Conservation (phyloP, 2,797 vertebrate species). For the Podarcis lilfordi region DNA sequence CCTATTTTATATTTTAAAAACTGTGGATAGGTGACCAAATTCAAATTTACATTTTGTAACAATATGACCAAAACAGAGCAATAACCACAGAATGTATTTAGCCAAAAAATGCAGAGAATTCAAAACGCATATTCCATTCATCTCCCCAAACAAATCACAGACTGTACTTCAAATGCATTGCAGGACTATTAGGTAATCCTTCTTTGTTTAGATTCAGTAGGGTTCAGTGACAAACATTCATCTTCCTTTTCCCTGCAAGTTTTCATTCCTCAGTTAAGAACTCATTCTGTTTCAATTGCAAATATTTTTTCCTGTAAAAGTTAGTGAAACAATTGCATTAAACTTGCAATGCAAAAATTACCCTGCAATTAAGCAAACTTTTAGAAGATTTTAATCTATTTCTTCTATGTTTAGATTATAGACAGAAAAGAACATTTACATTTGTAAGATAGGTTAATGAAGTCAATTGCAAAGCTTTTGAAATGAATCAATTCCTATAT, state of each 20-base stretch:
- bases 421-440: slow-evolving; percentile 66
- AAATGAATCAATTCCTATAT: slow-evolving; percentile 76
- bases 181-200: slow-evolving; percentile 89
- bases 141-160: slow-evolving; percentile 88
- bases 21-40: slow-evolving; percentile 64
- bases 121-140: slow-evolving; percentile 80
- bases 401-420: slow-evolving; percentile 58
- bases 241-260: slow-evolving; percentile 79
- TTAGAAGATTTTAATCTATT: slow-evolving; percentile 57
- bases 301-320: slow-evolving; percentile 51
- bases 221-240: slow-evolving; percentile 78
- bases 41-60: slow-evolving; percentile 64
- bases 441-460: slow-evolving; percentile 71
- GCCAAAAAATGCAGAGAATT: slow-evolving; percentile 76
- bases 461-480: slow-evolving; percentile 73
- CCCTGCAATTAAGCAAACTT: slow-evolving; percentile 62
- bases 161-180: slow-evolving; percentile 89
- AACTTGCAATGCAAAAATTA: slow-evolving; percentile 57
- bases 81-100: slow-evolving; percentile 78
- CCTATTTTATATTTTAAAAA: slow-evolving; percentile 75
- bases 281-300: slow-evolving; percentile 47
- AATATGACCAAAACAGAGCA: slow-evolving; percentile 65
- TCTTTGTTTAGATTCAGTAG: slow-evolving; percentile 80
- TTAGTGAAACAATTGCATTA: slow-evolving; percentile 56
- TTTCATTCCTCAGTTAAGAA: slow-evolving; percentile 58